Evolutionary conservation across 1,140 invertebrate genomes (phyloP).

Genomic region (Zaprionus tsacasi): DNA sequence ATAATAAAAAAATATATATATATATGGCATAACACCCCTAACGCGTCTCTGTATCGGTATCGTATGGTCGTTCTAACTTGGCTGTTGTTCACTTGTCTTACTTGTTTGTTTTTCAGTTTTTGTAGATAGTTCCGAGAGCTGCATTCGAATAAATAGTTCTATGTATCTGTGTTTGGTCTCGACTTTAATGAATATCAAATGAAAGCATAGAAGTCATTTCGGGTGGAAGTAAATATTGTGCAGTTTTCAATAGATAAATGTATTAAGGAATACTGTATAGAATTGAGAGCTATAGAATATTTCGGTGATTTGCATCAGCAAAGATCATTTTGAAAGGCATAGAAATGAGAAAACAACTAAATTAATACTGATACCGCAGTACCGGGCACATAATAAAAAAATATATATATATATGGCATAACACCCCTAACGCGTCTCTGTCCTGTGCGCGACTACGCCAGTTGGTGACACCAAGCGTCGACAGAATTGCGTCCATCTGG

Average conservation of each 20-base stretch:
- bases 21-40: no score
- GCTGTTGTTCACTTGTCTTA: neutral
- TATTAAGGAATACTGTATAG: neutral
- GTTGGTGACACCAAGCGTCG: no score
- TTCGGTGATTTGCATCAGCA: neutral
- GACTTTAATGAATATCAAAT: neutral
- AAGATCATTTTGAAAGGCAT: neutral
- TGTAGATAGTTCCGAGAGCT: neutral
- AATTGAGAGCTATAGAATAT: neutral
- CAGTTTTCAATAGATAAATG: neutral
- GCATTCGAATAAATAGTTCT: neutral
- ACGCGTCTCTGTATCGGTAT: no score
- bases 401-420: no score
- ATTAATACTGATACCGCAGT: neutral
- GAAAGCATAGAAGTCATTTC: neutral
- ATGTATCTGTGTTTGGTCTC: neutral
- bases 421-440: no score
- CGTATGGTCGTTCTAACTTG: neutral
- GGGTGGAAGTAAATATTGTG: neutral
- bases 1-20: no score
- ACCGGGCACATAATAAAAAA: no score
- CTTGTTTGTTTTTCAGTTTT: constrained; percentile 1
- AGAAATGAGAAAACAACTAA: neutral
- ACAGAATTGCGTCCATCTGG: no score
- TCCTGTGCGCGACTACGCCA: no score